phyloP scores from a whole-genome alignment of 2,113 vertebrate species.

The Panthera leo region DNA sequence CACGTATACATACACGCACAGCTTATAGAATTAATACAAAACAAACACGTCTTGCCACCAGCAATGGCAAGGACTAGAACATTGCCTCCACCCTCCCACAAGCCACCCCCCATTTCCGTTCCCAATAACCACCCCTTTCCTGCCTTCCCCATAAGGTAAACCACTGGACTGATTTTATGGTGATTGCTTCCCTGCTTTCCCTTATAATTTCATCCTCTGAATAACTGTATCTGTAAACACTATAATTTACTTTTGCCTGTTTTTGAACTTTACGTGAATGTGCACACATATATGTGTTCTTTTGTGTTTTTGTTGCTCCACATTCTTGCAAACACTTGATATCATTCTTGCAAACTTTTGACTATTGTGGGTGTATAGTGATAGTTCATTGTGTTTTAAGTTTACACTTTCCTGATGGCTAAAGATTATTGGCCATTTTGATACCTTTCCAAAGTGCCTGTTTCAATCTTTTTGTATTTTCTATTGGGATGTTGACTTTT shows the following conservation, averaged over 20 bases:
- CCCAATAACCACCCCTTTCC: neutral
- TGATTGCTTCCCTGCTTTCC: neutral
- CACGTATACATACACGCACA: neutral
- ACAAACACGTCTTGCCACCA: neutral
- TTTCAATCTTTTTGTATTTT: neutral
- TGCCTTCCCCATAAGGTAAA: neutral
- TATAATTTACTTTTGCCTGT: neutral
- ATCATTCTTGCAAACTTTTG: neutral
- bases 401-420: neutral
- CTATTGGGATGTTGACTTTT: neutral
- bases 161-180: neutral
- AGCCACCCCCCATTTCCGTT: neutral
- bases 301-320: constrained; percentile 12
- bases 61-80: neutral
- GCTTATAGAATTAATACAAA: neutral
- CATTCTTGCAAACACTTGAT: constrained; percentile 23
- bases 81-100: too few species aligned
- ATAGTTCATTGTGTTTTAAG: neutral
- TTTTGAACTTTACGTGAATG: neutral
- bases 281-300: neutral
- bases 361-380: neutral
- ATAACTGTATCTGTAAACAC: neutral
- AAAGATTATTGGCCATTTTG: neutral
- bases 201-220: constrained; percentile 1
- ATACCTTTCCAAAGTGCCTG: neutral